A percentile compares a stretch with the other conserved stretches of the same genome.
These are phyloP conservation scores for Tromatobia lineatoria DNA, from an alignment of 2,888 invertebrate species.

Conservation along the genomic window DNA sequence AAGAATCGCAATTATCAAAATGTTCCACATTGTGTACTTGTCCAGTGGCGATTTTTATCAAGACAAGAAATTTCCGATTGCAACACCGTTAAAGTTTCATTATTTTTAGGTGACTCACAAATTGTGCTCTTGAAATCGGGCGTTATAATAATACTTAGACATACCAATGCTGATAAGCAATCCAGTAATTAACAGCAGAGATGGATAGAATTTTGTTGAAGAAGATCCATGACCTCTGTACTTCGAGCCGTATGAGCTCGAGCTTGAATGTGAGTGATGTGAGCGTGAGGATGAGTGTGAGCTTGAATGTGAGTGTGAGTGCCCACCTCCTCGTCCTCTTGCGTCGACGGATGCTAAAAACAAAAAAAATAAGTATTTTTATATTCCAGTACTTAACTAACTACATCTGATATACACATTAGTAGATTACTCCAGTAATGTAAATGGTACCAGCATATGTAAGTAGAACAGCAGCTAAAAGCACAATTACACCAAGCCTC, in stretches of 20 bases:
- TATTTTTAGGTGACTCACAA: background rate
- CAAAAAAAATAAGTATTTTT: background rate
- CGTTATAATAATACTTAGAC: background rate
- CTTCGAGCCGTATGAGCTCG: too few relatives aligned
- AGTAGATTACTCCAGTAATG: background rate
- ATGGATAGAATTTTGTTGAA: background rate
- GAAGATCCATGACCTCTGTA: background rate
- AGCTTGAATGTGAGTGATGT: too few relatives aligned
- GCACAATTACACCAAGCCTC: slow-evolving; percentile 27
- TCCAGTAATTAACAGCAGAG: background rate
- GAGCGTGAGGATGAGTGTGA: too few relatives aligned
- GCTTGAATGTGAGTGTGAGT: too few relatives aligned
- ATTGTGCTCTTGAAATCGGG: background rate
- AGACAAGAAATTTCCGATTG: background rate
- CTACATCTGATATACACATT: background rate
- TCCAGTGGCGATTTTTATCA: too few relatives aligned
- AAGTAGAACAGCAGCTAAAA: slow-evolving; percentile 11
- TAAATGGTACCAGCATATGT: slow-evolving; percentile 20
- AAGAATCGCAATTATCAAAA: too few relatives aligned
- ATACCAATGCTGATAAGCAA: slow-evolving; percentile 2
- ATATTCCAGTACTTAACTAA: background rate
- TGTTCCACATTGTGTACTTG: too few relatives aligned
- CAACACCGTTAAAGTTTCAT: background rate
- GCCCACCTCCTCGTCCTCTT: background rate
- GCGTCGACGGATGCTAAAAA: slow-evolving; percentile 1